Base-by-base conservation (phyloP, 2,113 vertebrate genomes). In the Pelodiscus sinensis region DNA sequence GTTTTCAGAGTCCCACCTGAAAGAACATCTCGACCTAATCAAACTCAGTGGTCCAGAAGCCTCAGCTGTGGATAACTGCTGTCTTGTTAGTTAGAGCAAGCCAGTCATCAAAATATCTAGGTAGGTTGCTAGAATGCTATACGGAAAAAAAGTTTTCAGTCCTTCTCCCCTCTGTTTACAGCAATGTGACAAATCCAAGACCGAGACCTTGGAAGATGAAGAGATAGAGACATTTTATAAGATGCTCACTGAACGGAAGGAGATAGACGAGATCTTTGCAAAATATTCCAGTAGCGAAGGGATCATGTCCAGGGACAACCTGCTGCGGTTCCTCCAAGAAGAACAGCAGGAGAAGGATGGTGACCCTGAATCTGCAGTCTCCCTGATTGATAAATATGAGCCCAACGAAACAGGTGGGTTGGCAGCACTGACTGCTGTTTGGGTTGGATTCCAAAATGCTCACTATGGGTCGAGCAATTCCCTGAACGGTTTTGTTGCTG, bases 201-300 rank as follows among this genome's bases (percentile, higher is more conserved):
- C 99, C 12, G 98, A 98, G 57, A 95, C 98, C 31, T 94, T 99
- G 96, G 99, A 99, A 90, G 99, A 98, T 8, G 88, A 98, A 0
- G 99, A 99, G 98, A 99, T 99, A n/a, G 98, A 99, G 92, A 93
- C 96, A 21, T 99, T 99, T 98, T 99, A 99, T 87, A 98, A 98
- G 88, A 97, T 98, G 89, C 98, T 99, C 93, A 99, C 99, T 1
- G 52, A 98, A 3, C 98, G 99, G 13, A 95, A 97, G 35, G 99
- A 99, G 97, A 98, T 99, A 2, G 97, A 99, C 44, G 93, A 81
- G 7, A 98, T 99, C 94, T 99, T 99, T 51, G 79, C 11, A 0
- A 92, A 92, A 2, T 99, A 98, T 2, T 97, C 98, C 0, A 84
- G 96, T 62, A 94, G 97, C 0, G 87, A 94, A 1, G 97, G 96